Percentiles rank a stretch among this genome's conserved stretches.
Conservation (phyloP, 2,888 invertebrate genomes). For the Gymnocheta viridis region DNA sequence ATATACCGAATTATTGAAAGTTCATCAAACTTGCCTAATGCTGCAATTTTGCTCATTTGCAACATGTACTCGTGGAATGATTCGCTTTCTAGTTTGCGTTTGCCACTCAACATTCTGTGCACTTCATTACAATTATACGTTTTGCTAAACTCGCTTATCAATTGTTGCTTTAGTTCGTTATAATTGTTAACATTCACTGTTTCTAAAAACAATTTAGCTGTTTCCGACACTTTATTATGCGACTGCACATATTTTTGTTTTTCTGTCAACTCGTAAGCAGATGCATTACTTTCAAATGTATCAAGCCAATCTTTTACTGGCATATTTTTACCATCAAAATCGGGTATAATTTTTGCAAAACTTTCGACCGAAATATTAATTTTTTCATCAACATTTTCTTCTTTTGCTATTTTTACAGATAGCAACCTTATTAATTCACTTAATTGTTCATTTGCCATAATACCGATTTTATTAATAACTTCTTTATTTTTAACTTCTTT, state of each 20-base stretch:
- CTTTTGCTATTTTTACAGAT: neutral
- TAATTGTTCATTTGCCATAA: slow-evolving; percentile 14
- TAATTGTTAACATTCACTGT: slow-evolving; percentile 16
- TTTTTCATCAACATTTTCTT: neutral
- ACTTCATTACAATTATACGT: slow-evolving; percentile 24
- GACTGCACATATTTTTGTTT: slow-evolving; percentile 26
- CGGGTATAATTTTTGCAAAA: slow-evolving; percentile 44
- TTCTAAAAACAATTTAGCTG: slow-evolving; percentile 32
- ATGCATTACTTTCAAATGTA: slow-evolving; percentile 55
- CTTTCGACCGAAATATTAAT: slow-evolving; percentile 21
- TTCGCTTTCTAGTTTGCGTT: neutral
- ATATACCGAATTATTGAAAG: slow-evolving; percentile 12
- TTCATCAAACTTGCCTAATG: slow-evolving; percentile 14
- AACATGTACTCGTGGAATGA: slow-evolving; percentile 24
- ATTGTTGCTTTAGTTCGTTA: slow-evolving; percentile 12
- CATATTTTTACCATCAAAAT: slow-evolving; percentile 39
- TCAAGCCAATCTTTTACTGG: slow-evolving; percentile 42
- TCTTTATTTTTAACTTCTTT: slow-evolving; percentile 10
- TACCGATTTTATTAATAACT: neutral
- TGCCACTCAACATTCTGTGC: slow-evolving; percentile 10
- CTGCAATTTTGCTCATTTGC: slow-evolving; percentile 18
- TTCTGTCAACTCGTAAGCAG: slow-evolving; percentile 22
- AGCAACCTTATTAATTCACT: slow-evolving; percentile 13
- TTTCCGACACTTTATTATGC: slow-evolving; percentile 22
- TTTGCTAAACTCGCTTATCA: slow-evolving; percentile 14